phyloP scores from a whole-genome alignment of 2,888 invertebrate genomes.

The Microchrysa polita region DNA sequence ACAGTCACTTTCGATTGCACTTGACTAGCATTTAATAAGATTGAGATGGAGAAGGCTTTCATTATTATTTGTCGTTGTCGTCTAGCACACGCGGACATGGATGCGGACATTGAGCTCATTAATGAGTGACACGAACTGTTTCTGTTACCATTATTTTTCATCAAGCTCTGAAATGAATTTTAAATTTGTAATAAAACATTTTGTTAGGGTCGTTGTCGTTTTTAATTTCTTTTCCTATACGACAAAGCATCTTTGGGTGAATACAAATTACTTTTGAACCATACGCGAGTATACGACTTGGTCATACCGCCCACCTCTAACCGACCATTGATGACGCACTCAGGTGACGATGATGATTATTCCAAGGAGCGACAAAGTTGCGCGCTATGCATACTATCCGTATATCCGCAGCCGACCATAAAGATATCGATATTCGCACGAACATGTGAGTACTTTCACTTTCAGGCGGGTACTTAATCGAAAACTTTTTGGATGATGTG shows the following conservation, averaged over 20 bases:
- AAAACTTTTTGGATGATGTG: too few relatives aligned
- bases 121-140: not conserved
- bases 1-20: constrained; percentile 34
- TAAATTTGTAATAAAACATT: not conserved
- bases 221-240: not conserved
- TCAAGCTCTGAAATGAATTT: not conserved
- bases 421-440: too few relatives aligned
- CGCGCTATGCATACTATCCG: too few relatives aligned
- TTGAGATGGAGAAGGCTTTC: not conserved
- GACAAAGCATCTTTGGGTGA: not conserved
- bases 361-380: too few relatives aligned
- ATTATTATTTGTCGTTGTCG: too few relatives aligned
- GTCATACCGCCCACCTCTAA: not conserved
- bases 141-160: not conserved
- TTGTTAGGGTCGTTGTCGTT: too few relatives aligned
- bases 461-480: too few relatives aligned
- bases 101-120: not conserved
- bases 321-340: not conserved
- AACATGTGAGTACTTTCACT: too few relatives aligned
- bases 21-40: constrained; percentile 26
- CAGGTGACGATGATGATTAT: not conserved
- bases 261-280: constrained; percentile 21
- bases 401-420: too few relatives aligned
- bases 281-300: too few relatives aligned
- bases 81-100: not conserved